These are phyloP conservation scores for Polyergus mexicanus DNA, from an alignment of 1,140 invertebrate species.

Conservation along the genomic window DNA sequence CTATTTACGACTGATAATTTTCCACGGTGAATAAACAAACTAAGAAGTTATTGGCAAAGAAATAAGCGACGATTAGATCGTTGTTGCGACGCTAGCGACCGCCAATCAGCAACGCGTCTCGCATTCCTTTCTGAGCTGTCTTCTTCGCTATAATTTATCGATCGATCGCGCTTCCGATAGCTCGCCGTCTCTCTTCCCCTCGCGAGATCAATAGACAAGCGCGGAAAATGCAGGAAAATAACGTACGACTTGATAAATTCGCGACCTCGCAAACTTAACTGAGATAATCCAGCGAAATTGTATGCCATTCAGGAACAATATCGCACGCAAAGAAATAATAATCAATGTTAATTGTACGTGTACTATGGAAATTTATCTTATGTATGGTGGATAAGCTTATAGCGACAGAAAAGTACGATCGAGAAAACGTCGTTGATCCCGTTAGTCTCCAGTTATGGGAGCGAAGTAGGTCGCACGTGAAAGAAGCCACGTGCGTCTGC, in stretches of 20 bases:
- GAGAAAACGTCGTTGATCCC: constrained; percentile 60
- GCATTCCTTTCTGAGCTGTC: constrained; percentile 18
- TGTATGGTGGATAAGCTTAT: neutral
- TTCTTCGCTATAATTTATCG: constrained; percentile 75
- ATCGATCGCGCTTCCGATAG: constrained; percentile 62
- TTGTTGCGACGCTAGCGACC: constrained; percentile 28
- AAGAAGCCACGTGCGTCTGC: constrained; percentile 24
- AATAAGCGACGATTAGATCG: constrained; percentile 5
- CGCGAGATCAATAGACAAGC: neutral
- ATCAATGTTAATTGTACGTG: constrained; percentile 22
- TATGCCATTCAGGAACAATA: constrained; percentile 15
- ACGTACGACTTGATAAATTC: constrained; percentile 51
- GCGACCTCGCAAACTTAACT: constrained; percentile 54
- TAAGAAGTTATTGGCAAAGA: constrained; percentile 62
- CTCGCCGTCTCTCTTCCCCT: neutral
- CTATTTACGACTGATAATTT: constrained; percentile 77
- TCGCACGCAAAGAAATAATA: neutral
- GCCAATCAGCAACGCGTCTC: constrained; percentile 59
- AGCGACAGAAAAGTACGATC: constrained; percentile 40
- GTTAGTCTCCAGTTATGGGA: constrained; percentile 44
- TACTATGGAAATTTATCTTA: too few relatives aligned
- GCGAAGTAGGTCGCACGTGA: constrained; percentile 44
- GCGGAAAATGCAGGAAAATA: constrained; percentile 1
- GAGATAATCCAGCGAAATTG: constrained; percentile 70
- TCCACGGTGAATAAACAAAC: constrained; percentile 67